Evolutionary conservation across 1,140 invertebrate species (phyloP).

Genomic region (Zaprionus lachaisei): DNA sequence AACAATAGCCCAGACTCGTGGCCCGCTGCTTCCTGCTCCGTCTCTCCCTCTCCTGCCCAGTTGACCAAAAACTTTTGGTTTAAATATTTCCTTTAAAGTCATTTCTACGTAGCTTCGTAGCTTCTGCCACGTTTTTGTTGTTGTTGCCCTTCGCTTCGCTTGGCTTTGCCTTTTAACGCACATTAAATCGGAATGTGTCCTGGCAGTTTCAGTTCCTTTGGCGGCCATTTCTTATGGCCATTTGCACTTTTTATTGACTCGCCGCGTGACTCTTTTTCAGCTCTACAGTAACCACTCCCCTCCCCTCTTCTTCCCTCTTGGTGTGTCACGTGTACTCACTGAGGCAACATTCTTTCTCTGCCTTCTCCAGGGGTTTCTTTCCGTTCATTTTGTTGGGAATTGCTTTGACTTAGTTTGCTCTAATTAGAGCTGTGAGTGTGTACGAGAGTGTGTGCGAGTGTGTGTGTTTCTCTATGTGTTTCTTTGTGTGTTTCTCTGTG

Average conservation of each 20-base stretch:
- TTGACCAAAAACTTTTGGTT: conserved; percentile 44
- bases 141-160: conserved; percentile 10
- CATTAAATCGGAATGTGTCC: conserved; percentile 54
- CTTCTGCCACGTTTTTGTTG: conserved; percentile 7
- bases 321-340: conserved; percentile 29
- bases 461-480: conserved; percentile 1
- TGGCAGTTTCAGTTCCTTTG: conserved; percentile 47
- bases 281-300: not conserved
- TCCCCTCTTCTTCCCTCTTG: not conserved
- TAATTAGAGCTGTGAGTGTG: conserved; percentile 36
- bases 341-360: conserved; percentile 22
- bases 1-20: conserved; percentile 34
- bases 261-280: conserved; percentile 41
- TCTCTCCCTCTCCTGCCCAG: not conserved
- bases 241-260: conserved; percentile 54
- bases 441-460: not conserved
- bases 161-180: conserved; percentile 52
- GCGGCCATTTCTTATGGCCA: conserved; percentile 50
- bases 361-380: not conserved
- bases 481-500: conserved; percentile 15
- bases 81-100: conserved; percentile 49
- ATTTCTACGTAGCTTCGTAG: not conserved
- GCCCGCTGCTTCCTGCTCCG: not conserved
- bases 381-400: conserved; percentile 2
- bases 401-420: conserved; percentile 38